Evolutionary conservation across 1,140 invertebrate species (phyloP).

Genomic region (Macrobrachium nipponense): DNA sequence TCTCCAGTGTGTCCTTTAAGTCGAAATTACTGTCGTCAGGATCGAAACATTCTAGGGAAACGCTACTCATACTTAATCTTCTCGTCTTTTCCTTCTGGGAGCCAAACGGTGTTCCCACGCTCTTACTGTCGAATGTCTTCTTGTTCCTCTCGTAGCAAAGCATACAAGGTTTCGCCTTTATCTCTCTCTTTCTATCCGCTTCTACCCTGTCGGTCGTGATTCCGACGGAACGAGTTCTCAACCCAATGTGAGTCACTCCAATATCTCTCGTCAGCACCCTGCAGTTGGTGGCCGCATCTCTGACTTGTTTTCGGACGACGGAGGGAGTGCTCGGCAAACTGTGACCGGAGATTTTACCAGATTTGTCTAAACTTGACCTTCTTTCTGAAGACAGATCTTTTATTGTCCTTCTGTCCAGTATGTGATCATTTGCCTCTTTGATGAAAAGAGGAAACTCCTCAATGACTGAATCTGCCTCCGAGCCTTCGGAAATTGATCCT

Average conservation of each 20-base stretch:
- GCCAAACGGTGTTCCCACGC: conserved; percentile 32
- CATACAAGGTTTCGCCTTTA: conserved; percentile 38
- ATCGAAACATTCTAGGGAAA: conserved; percentile 49
- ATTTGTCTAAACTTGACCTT: conserved; percentile 32
- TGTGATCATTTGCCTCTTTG: conserved; percentile 32
- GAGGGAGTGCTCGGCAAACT: conserved; percentile 43
- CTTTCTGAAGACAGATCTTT: not conserved
- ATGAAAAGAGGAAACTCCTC: conserved; percentile 53
- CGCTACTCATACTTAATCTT: conserved; percentile 41
- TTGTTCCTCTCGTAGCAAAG: conserved; percentile 51
- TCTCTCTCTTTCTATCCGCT: conserved; percentile 35
- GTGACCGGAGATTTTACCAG: conserved; percentile 34
- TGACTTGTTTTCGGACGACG: conserved; percentile 35
- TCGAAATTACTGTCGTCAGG: conserved; percentile 40
- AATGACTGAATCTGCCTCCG: conserved; percentile 55
- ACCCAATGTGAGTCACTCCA: conserved; percentile 73
- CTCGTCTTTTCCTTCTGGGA: conserved; percentile 19
- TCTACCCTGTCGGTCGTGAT: conserved; percentile 59
- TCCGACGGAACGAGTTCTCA: conserved; percentile 67
- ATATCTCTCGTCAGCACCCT: conserved; percentile 76
- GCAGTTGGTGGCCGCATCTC: conserved; percentile 79
- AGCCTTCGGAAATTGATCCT: conserved; percentile 61
- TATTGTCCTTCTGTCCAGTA: not conserved
- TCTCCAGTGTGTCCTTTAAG: conserved; percentile 38
- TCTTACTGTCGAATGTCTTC: conserved; percentile 31